Conservation (phyloP, 2,113 vertebrate species). For the Entelurus aequoreus region DNA sequence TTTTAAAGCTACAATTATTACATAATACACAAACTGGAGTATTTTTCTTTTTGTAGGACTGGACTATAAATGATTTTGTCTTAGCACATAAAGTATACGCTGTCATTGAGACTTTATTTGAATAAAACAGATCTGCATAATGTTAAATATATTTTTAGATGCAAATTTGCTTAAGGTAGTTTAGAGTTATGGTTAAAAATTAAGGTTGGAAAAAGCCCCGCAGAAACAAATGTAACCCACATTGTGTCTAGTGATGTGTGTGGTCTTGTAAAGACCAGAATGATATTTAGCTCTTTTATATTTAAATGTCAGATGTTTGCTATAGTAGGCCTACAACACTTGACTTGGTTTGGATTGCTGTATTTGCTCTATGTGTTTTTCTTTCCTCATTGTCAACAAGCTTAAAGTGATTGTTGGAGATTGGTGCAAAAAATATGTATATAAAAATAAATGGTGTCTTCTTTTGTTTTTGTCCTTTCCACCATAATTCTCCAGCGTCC, state of each 20-base stretch:
- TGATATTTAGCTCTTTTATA: slow-evolving; percentile 53
- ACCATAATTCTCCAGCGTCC: slow-evolving; percentile 42
- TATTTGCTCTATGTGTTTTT: slow-evolving; percentile 19
- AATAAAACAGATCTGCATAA: not conserved
- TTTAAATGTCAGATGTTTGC: slow-evolving; percentile 58
- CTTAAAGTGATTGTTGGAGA: slow-evolving; percentile 10
- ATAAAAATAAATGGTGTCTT: not conserved
- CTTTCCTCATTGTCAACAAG: not conserved
- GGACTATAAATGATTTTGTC: slow-evolving; percentile 12
- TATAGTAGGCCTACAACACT: slow-evolving; percentile 50
- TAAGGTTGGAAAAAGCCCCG: not conserved
- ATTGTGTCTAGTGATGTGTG: slow-evolving; percentile 7
- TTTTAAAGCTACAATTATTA: slow-evolving; percentile 6
- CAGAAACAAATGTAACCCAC: not conserved
- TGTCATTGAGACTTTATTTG: not conserved
- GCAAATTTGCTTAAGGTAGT: not conserved
- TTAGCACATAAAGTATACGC: not conserved
- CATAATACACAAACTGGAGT: not conserved
- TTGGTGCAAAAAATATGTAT: slow-evolving; percentile 9
- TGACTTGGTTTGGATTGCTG: slow-evolving; percentile 23
- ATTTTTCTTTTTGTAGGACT: slow-evolving; percentile 17
- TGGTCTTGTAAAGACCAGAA: slow-evolving; percentile 36
- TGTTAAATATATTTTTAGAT: not conserved
- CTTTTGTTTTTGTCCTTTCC: not conserved
- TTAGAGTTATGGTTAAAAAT: slow-evolving; percentile 1